Evolutionary conservation across 1,140 invertebrate genomes (phyloP), one percentile per base, ranked within the genome.

Genomic region (Drosophila rhopaloa): DNA sequence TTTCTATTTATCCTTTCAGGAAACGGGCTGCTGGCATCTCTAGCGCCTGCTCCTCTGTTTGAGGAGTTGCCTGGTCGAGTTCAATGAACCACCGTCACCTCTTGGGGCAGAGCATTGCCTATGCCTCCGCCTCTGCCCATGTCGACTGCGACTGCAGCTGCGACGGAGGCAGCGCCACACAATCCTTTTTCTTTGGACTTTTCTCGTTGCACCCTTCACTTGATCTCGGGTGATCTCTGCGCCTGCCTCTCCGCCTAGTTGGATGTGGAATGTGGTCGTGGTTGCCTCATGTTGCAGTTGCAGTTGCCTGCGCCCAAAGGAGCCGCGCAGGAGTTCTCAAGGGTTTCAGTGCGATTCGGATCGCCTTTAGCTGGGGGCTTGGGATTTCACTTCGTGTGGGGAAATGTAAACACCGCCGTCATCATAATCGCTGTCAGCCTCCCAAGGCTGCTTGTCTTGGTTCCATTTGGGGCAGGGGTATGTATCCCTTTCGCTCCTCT

Each of bases 21-120:
- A 41, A 40, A n/a, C 9, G 8, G 47, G 14, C 40, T 24, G 11
- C 41, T 35, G 40, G 24, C 61, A 44, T 76, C 65, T 60, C 74
- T 65, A 58, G 19, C 53, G 78, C 61, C 67, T 78, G 73, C 58
- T 50, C 38, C 38, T 65, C 54, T 48, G 40, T 38, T 55, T 50
- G 72, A 66, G 74, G 59, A 51, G 65, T 27, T 60, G 71, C 61
- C 47, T 67, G 41, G 77, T 37, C 47, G 71, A 78, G 83, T 88
- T 88, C 83, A 88, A 83, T 83, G 83, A 88, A 88, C 83, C 88
- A 71, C 51, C 76, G 84, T 88, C 83, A 88, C 83, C 83, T 88
- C 83, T 79, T 72, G 76, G 62, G 71, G 84, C 84, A 70, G 82
- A 76, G 83, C 84, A 47, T 58, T 68, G 67, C 65, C 67, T 71